phyloP scores from a whole-genome alignment of 1,140 invertebrate genomes.

The Lucilia cuprina region DNA sequence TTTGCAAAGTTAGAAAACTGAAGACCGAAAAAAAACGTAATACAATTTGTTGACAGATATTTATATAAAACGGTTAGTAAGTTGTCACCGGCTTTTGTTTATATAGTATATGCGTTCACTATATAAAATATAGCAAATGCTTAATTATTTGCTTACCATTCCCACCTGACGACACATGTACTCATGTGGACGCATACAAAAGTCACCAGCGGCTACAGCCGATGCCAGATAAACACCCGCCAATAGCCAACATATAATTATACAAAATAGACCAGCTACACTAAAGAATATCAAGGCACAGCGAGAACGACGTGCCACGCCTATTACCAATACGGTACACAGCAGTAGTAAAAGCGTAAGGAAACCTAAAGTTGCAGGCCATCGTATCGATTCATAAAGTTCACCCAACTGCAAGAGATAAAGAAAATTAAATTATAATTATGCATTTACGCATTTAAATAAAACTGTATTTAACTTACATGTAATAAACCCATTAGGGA shows the following conservation, averaged over 20 bases:
- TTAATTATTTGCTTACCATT: conserved; percentile 50
- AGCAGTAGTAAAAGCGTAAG: conserved; percentile 79
- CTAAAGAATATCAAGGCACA: conserved; percentile 81
- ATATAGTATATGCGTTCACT: too few relatives aligned
- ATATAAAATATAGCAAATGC: not conserved
- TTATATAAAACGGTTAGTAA: not conserved
- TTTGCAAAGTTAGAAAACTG: not conserved
- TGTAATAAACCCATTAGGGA: conserved; percentile 71
- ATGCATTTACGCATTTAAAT: not conserved
- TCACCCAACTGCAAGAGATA: conserved; percentile 61
- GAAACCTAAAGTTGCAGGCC: conserved; percentile 81
- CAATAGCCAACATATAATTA: conserved; percentile 81
- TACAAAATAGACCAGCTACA: conserved; percentile 80
- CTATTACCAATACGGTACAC: conserved; percentile 81
- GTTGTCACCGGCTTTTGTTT: not conserved
- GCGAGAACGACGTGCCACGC: conserved; percentile 80
- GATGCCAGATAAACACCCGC: conserved; percentile 77
- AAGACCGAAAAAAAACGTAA: not conserved
- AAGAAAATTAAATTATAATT: conserved; percentile 19
- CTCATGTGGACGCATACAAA: conserved; percentile 75
- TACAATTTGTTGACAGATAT: not conserved
- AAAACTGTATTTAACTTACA: conserved; percentile 56
- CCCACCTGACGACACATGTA: conserved; percentile 61
- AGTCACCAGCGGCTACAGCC: conserved; percentile 75
- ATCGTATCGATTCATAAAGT: conserved; percentile 71